These are phyloP conservation scores for Apteryx mantelli DNA, from an alignment of 2,113 vertebrate genomes.

Conservation along the genomic window DNA sequence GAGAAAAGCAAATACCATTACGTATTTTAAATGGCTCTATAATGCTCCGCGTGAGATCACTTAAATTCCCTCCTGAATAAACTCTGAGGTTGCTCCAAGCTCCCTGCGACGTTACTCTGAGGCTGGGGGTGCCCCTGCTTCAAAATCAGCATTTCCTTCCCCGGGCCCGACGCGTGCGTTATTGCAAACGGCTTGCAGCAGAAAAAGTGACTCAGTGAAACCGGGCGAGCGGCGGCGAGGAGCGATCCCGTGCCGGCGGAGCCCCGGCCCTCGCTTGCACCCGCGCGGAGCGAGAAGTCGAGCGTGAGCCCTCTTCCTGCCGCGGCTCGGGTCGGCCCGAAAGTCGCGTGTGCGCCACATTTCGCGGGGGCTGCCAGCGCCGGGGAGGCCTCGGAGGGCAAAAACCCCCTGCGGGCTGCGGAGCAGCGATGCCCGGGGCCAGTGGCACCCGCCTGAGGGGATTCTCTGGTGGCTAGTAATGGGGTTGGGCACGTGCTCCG, in stretches of 20 bases:
- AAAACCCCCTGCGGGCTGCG: not conserved
- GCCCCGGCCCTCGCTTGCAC: not conserved
- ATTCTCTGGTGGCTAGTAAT: not conserved
- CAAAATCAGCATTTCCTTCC: conserved; percentile 7
- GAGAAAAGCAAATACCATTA: not conserved
- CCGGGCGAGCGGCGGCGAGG: accelerated
- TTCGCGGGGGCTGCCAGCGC: not conserved
- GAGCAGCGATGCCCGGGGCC: not conserved
- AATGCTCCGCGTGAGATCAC: no score
- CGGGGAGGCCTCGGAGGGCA: not conserved
- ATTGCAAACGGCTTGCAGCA: not conserved
- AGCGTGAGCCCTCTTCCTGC: not conserved
- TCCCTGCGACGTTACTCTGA: not conserved
- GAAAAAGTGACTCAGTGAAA: not conserved
- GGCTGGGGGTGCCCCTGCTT: not conserved
- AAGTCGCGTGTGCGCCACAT: accelerated
- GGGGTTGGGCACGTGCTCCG: not conserved
- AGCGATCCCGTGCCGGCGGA: not conserved
- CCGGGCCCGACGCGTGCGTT: not conserved
- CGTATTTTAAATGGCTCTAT: not conserved
- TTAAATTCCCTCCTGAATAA: not conserved
- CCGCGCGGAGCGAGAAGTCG: not conserved
- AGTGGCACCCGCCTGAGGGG: not conserved
- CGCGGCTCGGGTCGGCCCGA: accelerated
- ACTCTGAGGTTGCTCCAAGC: not conserved